Conservation (phyloP, 2,888 invertebrate genomes). For the Bruchidius siliquastri region DNA sequence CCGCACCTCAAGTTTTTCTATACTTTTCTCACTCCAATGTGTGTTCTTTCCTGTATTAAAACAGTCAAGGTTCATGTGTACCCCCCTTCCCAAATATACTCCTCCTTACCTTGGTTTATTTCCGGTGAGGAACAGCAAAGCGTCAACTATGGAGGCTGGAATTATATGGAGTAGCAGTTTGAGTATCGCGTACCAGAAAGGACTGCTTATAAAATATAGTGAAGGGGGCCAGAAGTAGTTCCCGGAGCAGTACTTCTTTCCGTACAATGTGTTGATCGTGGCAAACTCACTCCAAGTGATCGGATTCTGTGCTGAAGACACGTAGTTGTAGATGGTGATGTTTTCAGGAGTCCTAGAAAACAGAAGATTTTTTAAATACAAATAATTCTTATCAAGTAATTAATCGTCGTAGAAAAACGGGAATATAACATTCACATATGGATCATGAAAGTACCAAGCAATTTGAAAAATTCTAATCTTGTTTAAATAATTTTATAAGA, state of each 20-base stretch:
- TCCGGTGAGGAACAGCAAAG: constrained; percentile 46
- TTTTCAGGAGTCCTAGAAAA: constrained; percentile 15
- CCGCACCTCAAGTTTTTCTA: too few species aligned
- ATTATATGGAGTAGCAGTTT: constrained; percentile 56
- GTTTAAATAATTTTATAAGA: too few species aligned
- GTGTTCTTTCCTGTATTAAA: too few species aligned
- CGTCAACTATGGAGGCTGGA: constrained; percentile 59
- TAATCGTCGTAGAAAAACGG: too few species aligned
- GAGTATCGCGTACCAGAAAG: constrained; percentile 44
- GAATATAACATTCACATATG: too few species aligned
- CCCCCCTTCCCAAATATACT: too few species aligned
- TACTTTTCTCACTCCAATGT: too few species aligned
- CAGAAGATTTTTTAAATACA: background rate
- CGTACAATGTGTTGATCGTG: constrained; percentile 50
- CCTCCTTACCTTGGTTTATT: constrained; percentile 42
- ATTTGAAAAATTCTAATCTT: too few species aligned
- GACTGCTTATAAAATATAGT: constrained; percentile 31
- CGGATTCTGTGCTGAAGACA: constrained; percentile 74
- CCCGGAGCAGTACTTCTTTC: constrained; percentile 51
- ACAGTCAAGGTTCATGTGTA: too few species aligned
- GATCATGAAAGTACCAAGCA: too few species aligned
- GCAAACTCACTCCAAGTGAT: constrained; percentile 74
- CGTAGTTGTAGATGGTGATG: constrained; percentile 74
- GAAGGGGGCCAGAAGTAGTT: constrained; percentile 51
- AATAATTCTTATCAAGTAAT: too few species aligned